These are phyloP conservation scores for Morpho achilles DNA, from an alignment of 2,888 invertebrate genomes.

Conservation along the genomic window DNA sequence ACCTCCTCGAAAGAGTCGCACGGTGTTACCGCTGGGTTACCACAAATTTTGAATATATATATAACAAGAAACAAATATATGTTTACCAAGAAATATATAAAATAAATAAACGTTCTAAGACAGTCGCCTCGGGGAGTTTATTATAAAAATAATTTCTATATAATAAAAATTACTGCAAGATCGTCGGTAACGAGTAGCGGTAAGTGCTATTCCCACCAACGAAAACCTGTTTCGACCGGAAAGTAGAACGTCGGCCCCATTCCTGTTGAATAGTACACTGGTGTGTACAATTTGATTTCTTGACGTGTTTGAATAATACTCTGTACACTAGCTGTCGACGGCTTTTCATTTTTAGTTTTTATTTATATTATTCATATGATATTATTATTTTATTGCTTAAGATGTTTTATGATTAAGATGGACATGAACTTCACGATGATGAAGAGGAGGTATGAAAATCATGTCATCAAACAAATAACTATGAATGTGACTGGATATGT, in stretches of 20 bases:
- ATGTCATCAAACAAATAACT: too few species aligned
- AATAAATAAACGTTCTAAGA: neutral
- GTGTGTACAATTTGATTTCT: constrained; percentile 44
- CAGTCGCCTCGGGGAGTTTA: neutral
- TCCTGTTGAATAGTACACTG: constrained; percentile 41
- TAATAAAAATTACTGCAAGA: constrained; percentile 24
- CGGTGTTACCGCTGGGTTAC: too few species aligned
- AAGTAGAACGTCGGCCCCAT: constrained; percentile 71
- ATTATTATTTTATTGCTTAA: too few species aligned
- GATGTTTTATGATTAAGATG: too few species aligned
- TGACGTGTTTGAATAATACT: constrained; percentile 37
- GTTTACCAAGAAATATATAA: too few species aligned
- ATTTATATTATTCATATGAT: too few species aligned
- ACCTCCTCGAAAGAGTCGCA: too few species aligned
- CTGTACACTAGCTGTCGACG: neutral
- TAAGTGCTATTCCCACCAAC: constrained; percentile 26
- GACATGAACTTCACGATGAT: too few species aligned
- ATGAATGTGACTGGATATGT: too few species aligned
- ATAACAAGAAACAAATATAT: too few species aligned
- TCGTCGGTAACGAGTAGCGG: constrained; percentile 28
- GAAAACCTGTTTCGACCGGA: constrained; percentile 58
- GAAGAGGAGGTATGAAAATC: too few species aligned
- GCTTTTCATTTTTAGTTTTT: neutral
- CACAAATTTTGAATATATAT: too few species aligned
- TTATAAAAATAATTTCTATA: constrained; percentile 27